Percentiles rank a stretch among this genome's conserved stretches.
phyloP scores from a whole-genome alignment of 1,140 invertebrate species.

The Philotrypesis tridentata region DNA sequence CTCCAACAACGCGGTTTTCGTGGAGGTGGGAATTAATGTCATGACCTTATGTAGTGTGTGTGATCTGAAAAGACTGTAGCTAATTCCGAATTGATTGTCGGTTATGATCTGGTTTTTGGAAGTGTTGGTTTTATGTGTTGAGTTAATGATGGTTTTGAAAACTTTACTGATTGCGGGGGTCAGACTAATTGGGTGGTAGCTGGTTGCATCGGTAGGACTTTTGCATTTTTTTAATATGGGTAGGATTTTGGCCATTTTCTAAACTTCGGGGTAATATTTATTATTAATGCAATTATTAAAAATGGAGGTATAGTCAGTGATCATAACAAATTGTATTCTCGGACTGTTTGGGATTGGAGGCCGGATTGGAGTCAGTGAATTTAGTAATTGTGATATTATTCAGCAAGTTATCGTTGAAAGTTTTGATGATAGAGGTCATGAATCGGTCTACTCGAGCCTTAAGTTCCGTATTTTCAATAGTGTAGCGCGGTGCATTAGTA shows the following conservation, averaged over 20 bases:
- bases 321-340: neutral
- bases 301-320: neutral
- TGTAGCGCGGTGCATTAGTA: neutral
- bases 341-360: neutral
- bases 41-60: conserved; percentile 45
- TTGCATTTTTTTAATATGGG: conserved; percentile 41
- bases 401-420: too few species aligned
- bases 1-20: neutral
- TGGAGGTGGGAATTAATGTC: conserved; percentile 30
- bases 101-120: neutral
- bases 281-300: conserved; percentile 32
- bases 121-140: neutral
- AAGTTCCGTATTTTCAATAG: neutral
- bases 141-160: conserved; percentile 12
- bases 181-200: conserved; percentile 36
- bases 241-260: conserved; percentile 29
- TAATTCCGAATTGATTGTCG: conserved; percentile 32
- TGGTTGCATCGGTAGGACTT: neutral
- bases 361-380: too few species aligned
- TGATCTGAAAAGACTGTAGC: neutral
- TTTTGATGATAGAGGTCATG: too few species aligned
- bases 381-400: neutral
- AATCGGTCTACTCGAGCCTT: too few species aligned
- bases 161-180: conserved; percentile 31
- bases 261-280: neutral